Evolutionary conservation across 2,888 invertebrate genomes (phyloP).

Genomic region (Aelia acuminata): DNA sequence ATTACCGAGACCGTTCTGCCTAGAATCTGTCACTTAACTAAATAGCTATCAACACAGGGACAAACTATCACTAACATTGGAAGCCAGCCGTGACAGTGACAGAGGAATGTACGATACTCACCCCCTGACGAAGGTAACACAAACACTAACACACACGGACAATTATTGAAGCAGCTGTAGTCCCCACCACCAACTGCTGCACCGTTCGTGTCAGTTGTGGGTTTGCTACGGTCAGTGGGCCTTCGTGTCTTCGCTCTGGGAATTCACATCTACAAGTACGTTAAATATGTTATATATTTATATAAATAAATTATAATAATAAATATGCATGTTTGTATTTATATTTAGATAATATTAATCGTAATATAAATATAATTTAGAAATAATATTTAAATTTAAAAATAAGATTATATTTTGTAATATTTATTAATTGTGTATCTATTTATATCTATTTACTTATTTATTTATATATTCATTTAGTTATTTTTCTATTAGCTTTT

Average conservation of each 20-base stretch:
- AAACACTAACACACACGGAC: slow-evolving; percentile 14
- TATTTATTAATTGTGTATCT: no score
- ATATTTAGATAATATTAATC: no score
- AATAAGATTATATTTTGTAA: no score
- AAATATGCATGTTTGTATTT: no score
- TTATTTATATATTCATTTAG: no score
- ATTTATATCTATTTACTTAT: no score
- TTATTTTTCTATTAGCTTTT: no score
- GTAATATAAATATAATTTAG: no score
- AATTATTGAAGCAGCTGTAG: slow-evolving; percentile 30
- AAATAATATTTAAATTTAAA: no score
- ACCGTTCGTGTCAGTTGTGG: slow-evolving; percentile 25
- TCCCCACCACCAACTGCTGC: slow-evolving; percentile 28
- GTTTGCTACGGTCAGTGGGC: not conserved
- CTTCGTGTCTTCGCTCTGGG: not conserved
- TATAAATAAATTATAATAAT: not conserved
- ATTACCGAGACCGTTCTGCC: no score
- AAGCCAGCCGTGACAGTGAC: not conserved
- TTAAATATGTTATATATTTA: not conserved
- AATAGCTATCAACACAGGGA: not conserved
- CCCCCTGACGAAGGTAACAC: not conserved
- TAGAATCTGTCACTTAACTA: no score
- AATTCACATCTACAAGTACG: slow-evolving; percentile 36
- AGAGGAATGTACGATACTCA: not conserved
- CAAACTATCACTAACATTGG: not conserved